Base-by-base conservation (phyloP, 2,113 vertebrate genomes). In the Sander vitreus region DNA sequence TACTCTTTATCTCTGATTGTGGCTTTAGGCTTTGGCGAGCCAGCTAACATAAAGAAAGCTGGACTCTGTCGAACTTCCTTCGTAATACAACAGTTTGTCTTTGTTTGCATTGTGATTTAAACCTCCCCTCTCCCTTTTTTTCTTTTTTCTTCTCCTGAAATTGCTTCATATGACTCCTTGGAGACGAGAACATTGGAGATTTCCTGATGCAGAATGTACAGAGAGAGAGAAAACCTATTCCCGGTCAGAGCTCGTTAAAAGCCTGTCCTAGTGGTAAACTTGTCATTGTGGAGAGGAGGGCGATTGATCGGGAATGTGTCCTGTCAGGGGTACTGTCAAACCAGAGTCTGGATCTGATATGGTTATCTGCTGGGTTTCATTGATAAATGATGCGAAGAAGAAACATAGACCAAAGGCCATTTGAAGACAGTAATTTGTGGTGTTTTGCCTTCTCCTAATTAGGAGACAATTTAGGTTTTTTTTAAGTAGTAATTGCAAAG, bases 241-340 rank as follows among this genome's bases (percentile, higher is more conserved):
- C 59, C 1, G 18, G 6, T 18, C 51, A 43, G 54, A 45, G 65
- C 84, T 78, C 9, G 57, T 84, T 84, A 70, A 76, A 55, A 73
- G 51, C 57, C 66, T 64, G 54, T 62, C 51, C 55, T 25, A 58
- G 65, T 27, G 25, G 47, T 78, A 48, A 78, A 53, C 9, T 47
- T 30, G 39, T 85, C 59, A 60, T 58, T 6, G 15, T n/a, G 36
- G 27, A 73, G 39, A 76, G 45, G 58, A 25, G n/a, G 9, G 36
- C 6, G 75, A 67, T 87, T 73, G 76, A 87, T 55, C 3, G 47
- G 19, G 65, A 78, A 86, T 30, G 74, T 45, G 27, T 62, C 57
- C 63, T 19, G 43, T 62, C 23, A 39, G 50, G n/a, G 59, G 30
- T 6, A 1, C 33, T 65, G 25, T 57, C 27, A 63, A 62, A 51